Percentiles rank a stretch among this genome's conserved stretches.
Evolutionary conservation across 2,888 invertebrate species (phyloP).

Genomic region (Drosophila algonquin): DNA sequence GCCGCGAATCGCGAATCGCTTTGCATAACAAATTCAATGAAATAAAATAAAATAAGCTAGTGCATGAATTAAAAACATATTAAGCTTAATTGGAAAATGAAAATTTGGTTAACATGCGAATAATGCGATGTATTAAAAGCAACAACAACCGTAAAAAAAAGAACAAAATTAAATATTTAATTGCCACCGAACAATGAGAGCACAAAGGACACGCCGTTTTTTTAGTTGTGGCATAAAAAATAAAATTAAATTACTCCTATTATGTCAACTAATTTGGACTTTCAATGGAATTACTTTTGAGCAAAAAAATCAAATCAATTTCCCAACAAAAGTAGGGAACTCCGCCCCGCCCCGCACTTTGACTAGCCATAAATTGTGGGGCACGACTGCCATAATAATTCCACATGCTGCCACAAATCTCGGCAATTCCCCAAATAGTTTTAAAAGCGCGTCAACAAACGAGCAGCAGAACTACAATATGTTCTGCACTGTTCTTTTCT

Average conservation of each 20-base stretch:
- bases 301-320: conserved; percentile 7
- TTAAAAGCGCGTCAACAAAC: conserved; percentile 69
- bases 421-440: conserved; percentile 76
- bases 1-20: conserved; percentile 34
- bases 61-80: conserved; percentile 61
- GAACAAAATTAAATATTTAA: conserved; percentile 32
- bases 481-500: conserved; percentile 42
- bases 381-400: conserved; percentile 53
- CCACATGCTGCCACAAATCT: conserved; percentile 67
- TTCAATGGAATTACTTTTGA: conserved; percentile 2
- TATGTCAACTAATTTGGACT: conserved; percentile 13
- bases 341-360: conserved; percentile 3
- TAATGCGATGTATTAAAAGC: neutral
- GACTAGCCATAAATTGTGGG: conserved; percentile 44
- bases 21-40: conserved; percentile 71
- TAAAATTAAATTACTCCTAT: conserved; percentile 8
- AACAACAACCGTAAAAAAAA: conserved; percentile 11
- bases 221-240: neutral
- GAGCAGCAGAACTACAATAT: conserved; percentile 54
- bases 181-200: conserved; percentile 22
- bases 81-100: conserved; percentile 60
- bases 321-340: conserved; percentile 21
- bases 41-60: conserved; percentile 57
- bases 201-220: neutral
- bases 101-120: conserved; percentile 47